Base-by-base conservation (phyloP, 2,888 invertebrate species). In the Melipona bicolor region DNA sequence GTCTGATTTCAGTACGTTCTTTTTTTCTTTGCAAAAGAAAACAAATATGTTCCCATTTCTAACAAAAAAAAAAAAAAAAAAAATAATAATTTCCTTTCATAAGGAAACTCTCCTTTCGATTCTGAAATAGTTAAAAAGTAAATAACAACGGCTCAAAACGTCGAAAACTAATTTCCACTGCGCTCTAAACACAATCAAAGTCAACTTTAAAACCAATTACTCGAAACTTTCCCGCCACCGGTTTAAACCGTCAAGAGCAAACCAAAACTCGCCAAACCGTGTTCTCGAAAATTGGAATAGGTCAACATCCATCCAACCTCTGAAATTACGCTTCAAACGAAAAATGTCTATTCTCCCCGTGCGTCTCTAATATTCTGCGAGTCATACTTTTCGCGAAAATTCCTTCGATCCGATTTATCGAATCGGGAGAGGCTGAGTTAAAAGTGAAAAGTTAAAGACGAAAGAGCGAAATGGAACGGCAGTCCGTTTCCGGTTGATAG, bases 401-500 rank as follows among this genome's bases (percentile, higher is more conserved):
- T 64, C 15, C 27, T n/a, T 24, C 61, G 21, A n/a, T 24, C 52
- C n/a, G 62, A 17, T 50, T 32, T 32, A 36, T 52, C 2, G 24
- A 21, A n/a, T 24, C 43, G 71, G 11, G 43, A 59, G 65, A 73
- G 73, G 78, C 61, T 32, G 54, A 64, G 49, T 9, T 43, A 11
- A 43, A 43, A 43, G 43, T 43, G 9, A 43, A 43, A 43, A 73
- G 54, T 65, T 19, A 62, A 68, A 59, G 59, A 32, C n/a, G 24
- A 64, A 77, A 68, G 74, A 84, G 83, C 76, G 85, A 90, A 91
- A 90, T 86, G 84, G 83, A 84, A 86, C 88, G 82, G 81, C 85
- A 86, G 81, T 77, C 27, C 73, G 82, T 79, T 88, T 81, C 83
- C 83, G 80, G 79, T 81, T 72, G 78, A 64, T 68, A 50, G 68